Percentiles rank a stretch among this genome's conserved stretches.
These are phyloP conservation scores for Fragum fragum DNA, from an alignment of 2,888 invertebrate genomes.

Conservation along the genomic window DNA sequence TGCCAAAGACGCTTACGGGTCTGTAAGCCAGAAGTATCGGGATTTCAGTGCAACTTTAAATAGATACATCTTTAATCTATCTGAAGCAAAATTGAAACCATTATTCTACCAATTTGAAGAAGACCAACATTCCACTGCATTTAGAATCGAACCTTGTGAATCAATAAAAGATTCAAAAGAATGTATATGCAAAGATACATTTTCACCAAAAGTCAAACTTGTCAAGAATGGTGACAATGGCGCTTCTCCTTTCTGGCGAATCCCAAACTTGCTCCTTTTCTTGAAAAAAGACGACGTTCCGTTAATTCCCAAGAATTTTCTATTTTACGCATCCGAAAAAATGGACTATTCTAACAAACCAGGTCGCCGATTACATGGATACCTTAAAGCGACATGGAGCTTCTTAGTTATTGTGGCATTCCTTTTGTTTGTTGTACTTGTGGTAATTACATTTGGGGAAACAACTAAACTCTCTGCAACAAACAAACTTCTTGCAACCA, in stretches of 20 bases:
- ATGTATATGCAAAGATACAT: conserved; percentile 39
- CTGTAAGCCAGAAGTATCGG: conserved; percentile 79
- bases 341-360: conserved; percentile 65
- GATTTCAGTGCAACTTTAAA: conserved; percentile 80
- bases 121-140: conserved; percentile 77
- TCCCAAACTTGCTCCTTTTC: conserved; percentile 54
- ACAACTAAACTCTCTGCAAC: conserved; percentile 65
- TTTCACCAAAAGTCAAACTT: conserved; percentile 47
- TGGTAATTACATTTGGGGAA: conserved; percentile 71
- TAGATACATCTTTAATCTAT: conserved; percentile 64
- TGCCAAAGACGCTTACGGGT: conserved; percentile 79
- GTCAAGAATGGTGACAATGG: conserved; percentile 3
- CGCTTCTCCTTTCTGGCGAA: conserved; percentile 49
- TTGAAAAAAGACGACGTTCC: conserved; percentile 62
- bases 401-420: conserved; percentile 60
- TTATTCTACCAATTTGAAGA: conserved; percentile 27
- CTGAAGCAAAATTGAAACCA: conserved; percentile 47
- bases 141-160: conserved; percentile 71
- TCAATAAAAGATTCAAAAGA: neutral
- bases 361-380: conserved; percentile 52
- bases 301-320: conserved; percentile 63
- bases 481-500: conserved; percentile 65
- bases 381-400: conserved; percentile 55
- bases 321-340: conserved; percentile 56
- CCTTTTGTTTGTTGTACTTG: conserved; percentile 66